These are phyloP conservation scores for Tachystola acroxantha DNA, from an alignment of 2,888 invertebrate species.

Conservation along the genomic window DNA sequence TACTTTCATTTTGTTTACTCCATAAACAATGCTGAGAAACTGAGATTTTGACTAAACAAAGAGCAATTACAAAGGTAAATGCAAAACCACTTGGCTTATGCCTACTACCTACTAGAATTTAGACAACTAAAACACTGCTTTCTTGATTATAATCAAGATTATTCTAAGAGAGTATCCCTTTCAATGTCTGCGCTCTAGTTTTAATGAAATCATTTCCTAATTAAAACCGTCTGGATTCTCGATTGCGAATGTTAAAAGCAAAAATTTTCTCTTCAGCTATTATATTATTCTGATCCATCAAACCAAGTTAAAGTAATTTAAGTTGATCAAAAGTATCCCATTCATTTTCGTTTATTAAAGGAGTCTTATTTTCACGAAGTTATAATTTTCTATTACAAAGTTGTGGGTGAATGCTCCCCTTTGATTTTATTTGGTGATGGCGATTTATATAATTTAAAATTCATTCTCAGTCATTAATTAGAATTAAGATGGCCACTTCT, in stretches of 20 bases:
- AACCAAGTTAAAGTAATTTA: background rate
- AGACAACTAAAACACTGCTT: too few species aligned
- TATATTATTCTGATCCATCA: background rate
- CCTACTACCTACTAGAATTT: too few species aligned
- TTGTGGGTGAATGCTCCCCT: background rate
- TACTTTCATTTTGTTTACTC: too few species aligned
- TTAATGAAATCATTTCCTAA: background rate
- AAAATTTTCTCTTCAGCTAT: background rate
- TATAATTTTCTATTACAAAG: background rate
- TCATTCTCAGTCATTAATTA: background rate
- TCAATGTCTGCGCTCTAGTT: too few species aligned
- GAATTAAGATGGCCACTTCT: background rate
- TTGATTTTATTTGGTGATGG: conserved; percentile 3
- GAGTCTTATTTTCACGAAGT: background rate
- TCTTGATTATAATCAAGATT: too few species aligned
- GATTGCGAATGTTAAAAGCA: background rate
- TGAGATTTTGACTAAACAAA: too few species aligned
- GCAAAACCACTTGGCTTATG: too few species aligned
- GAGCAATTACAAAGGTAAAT: too few species aligned
- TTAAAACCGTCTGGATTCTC: background rate
- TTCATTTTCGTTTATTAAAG: conserved; percentile 4
- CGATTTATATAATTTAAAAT: conserved; percentile 12
- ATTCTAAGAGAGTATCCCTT: too few species aligned
- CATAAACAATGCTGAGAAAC: too few species aligned
- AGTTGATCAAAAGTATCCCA: conserved; percentile 1